A percentile compares a stretch with the other conserved stretches of the same genome.
Conservation (phyloP, 1,140 invertebrate species). For the Paraescarpia echinospica region DNA sequence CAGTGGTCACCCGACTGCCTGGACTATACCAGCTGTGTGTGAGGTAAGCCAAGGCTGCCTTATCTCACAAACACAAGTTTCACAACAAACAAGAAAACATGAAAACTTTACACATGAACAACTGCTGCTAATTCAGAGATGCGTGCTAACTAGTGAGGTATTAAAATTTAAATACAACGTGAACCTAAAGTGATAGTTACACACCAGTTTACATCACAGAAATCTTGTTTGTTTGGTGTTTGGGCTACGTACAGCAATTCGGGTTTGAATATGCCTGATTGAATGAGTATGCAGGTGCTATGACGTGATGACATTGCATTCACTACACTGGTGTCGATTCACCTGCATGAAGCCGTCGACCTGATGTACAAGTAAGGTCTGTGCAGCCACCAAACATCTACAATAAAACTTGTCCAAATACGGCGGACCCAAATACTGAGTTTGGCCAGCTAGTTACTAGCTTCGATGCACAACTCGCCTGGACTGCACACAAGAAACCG, state of each 20-base stretch:
- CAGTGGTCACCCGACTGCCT: too few species aligned
- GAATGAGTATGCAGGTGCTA: not conserved
- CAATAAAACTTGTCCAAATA: not conserved
- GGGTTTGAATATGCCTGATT: not conserved
- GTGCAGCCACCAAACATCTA: not conserved
- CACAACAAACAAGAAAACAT: not conserved
- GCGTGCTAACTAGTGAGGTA: not conserved
- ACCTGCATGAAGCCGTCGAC: not conserved
- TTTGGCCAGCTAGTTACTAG: not conserved
- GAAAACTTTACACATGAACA: not conserved
- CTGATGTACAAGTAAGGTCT: not conserved
- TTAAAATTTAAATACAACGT: slow-evolving; percentile 1
- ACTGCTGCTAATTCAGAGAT: not conserved
- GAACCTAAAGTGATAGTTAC: not conserved
- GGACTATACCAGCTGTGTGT: too few species aligned
- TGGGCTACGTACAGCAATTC: not conserved
- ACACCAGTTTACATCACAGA: not conserved
- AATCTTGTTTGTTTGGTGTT: not conserved
- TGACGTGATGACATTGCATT: not conserved
- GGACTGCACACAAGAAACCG: not conserved
- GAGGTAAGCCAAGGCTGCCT: not conserved
- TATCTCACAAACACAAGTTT: not conserved
- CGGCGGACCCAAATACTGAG: not conserved
- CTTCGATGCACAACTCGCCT: not conserved
- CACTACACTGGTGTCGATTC: not conserved